A percentile compares a stretch with the other conserved stretches of the same genome.
Conservation (phyloP, 2,797 vertebrate species). For the Lepilemur septentrionalis region DNA sequence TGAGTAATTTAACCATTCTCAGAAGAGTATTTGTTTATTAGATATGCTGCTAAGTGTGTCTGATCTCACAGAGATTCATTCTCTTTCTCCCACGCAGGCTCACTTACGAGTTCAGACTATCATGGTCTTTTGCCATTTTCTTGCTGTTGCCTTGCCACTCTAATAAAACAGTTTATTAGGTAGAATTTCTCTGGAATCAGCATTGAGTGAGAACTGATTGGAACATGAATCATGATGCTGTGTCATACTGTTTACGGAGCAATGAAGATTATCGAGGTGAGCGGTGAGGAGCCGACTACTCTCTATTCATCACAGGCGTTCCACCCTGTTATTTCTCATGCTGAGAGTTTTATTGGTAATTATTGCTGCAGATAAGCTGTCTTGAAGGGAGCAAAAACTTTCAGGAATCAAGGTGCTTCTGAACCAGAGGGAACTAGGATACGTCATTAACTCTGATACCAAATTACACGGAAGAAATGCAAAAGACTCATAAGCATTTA, state of each 20-base stretch:
- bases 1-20: background rate
- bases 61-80: background rate
- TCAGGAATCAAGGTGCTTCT: constrained; percentile 33
- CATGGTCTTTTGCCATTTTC: background rate
- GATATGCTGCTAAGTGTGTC: background rate
- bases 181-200: constrained; percentile 65
- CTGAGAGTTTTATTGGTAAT: constrained; percentile 57
- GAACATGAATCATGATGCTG: constrained; percentile 65
- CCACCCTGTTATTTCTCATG: constrained; percentile 39
- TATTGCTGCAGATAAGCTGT: constrained; percentile 55
- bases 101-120: background rate
- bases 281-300: constrained; percentile 56
- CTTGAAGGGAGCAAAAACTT: constrained; percentile 57
- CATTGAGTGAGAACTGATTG: constrained; percentile 63
- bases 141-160: constrained; percentile 44
- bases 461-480: constrained; percentile 53
- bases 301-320: constrained; percentile 52
- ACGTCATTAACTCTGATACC: background rate
- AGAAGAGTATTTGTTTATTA: background rate
- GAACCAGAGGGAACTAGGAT: background rate
- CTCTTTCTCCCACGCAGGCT: background rate
- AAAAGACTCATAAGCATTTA: constrained; percentile 35
- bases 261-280: constrained; percentile 68
- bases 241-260: constrained; percentile 68
- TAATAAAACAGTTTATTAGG: constrained; percentile 58